A percentile compares a stretch with the other conserved stretches of the same genome.
phyloP scores from a whole-genome alignment of 2,113 vertebrate genomes.

The Camelus dromedarius region DNA sequence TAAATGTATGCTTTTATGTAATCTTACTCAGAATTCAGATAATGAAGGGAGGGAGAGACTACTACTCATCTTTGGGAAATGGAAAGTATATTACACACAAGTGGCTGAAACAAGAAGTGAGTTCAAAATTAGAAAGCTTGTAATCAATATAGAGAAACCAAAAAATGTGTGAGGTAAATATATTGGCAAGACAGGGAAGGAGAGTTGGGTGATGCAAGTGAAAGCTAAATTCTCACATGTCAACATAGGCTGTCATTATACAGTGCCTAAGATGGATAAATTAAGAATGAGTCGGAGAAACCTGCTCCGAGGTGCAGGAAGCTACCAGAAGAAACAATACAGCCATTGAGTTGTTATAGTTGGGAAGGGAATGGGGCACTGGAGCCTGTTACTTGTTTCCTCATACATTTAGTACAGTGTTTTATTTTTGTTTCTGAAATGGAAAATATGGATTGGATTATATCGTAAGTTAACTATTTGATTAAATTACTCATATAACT shows the following conservation, averaged over 20 bases:
- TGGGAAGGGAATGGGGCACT: neutral
- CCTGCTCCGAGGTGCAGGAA: neutral
- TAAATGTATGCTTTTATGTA: neutral
- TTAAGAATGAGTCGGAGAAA: neutral
- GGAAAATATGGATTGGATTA: conserved; percentile 36
- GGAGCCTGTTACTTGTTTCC: neutral
- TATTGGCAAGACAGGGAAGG: neutral
- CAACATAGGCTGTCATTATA: neutral
- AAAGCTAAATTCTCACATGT: neutral
- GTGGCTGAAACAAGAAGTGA: neutral
- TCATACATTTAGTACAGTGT: neutral
- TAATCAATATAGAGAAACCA: conserved; percentile 11
- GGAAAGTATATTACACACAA: neutral
- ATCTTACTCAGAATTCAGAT: conserved; percentile 24
- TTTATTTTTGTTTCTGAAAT: neutral
- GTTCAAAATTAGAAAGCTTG: conserved; percentile 17
- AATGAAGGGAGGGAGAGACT: neutral
- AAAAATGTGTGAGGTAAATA: neutral
- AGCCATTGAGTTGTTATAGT: neutral
- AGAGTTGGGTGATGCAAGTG: neutral
- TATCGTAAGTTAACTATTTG: neutral
- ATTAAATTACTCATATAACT: neutral
- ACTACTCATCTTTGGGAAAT: neutral
- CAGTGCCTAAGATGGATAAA: neutral
- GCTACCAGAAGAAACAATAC: neutral